Evolutionary conservation across 2,113 vertebrate species (phyloP), one percentile per base, ranked within the genome.

Genomic region (Synchiropus splendidus): DNA sequence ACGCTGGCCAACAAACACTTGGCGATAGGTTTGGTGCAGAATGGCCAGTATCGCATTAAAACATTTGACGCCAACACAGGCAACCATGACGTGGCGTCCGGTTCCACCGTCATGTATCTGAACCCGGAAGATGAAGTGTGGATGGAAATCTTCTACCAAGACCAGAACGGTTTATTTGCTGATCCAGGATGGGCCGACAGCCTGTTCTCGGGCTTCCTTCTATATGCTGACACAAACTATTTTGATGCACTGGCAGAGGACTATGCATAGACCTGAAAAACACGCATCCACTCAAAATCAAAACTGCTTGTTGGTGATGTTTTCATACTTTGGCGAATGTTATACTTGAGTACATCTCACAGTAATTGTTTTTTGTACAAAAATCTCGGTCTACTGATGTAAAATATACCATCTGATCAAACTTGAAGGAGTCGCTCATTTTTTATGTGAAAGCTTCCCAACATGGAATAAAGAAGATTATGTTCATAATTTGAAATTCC

Each of bases 11-110:
- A 98, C 63, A 99, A 99, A 63, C 95, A 99, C n/a, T 79, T 99
- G 66, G 95, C 95, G 0, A 94, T 99, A 1, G 85, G 88, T 10
- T 80, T 99, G 47, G 92, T 99, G 39, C 92, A 94, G 60, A 99
- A 99, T 0, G 95, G 95, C 2, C 85, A 94, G 64, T 97, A 88
- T 72, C 84, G 89, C 32, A 90, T 99, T 79, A 94, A 90, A 77
- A 99, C 95, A 2, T 98, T 91, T 2, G 95, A 99, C 0, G 95
- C 94, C 0, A 99, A 98, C 83, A 99, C 95, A 0, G 95, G 95
- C 17, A 99, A 98, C 77, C 93, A 99, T 0, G 94, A 99, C 0
- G 91, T 97, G 33, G 92, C 95, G 2, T 99, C 95, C 0, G 93
- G 92, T 6, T 95, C 95, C 42, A 95, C 91, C 0, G 85, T 90